Percentiles rank a stretch among this genome's conserved stretches.
Conservation (phyloP, 2,113 vertebrate species). For the Mobula hypostoma region DNA sequence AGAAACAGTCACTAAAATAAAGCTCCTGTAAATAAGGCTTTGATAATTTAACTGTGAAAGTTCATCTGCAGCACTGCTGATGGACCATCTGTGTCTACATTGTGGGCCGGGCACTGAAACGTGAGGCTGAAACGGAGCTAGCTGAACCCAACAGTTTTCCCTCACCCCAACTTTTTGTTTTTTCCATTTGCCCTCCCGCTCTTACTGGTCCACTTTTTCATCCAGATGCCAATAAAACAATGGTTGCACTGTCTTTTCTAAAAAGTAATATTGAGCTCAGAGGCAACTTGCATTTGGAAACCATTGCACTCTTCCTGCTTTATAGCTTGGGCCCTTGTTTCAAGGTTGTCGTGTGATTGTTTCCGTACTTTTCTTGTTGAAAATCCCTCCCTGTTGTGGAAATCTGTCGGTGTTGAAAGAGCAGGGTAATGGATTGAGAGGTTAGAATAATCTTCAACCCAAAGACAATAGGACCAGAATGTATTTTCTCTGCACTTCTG, state of each 20-base stretch:
- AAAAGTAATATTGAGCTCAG: background rate
- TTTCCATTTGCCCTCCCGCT: background rate
- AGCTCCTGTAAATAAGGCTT: background rate
- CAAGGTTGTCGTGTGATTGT: background rate
- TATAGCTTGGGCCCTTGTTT: background rate
- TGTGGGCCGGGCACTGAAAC: background rate
- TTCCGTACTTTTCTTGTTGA: background rate
- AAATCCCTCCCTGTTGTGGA: slow-evolving; percentile 6
- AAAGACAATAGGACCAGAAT: background rate
- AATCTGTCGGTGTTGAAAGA: slow-evolving; percentile 20
- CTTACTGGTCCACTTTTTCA: background rate
- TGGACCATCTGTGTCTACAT: background rate
- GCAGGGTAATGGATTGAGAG: background rate
- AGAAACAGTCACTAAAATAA: background rate
- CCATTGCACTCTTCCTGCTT: background rate
- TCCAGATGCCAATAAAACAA: too few relatives aligned
- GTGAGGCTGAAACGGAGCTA: background rate
- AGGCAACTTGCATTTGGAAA: background rate
- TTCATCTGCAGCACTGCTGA: background rate
- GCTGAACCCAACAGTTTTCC: background rate
- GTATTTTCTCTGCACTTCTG: background rate
- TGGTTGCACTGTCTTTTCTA: background rate
- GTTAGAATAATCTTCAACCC: background rate
- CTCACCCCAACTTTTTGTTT: background rate
- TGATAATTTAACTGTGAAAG: too few relatives aligned